Evolutionary conservation across 1,140 invertebrate species (phyloP).

Genomic region (Drosophila dunni): DNA sequence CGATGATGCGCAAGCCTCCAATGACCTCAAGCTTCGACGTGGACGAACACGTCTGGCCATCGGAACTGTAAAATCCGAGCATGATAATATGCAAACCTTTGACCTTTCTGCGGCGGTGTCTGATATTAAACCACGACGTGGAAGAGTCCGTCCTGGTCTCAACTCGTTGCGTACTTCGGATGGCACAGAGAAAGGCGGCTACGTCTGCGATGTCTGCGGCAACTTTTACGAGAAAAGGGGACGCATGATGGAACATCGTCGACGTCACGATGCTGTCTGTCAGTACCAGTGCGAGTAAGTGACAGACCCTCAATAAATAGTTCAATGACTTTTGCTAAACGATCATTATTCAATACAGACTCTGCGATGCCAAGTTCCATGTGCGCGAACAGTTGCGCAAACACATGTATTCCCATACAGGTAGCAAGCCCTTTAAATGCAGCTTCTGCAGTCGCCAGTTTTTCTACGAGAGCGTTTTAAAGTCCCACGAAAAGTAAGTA

Average conservation of each 20-base stretch:
- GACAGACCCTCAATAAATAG: not conserved
- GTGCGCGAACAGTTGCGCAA: constrained; percentile 75
- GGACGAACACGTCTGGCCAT: constrained; percentile 25
- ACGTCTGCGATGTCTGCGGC: constrained; percentile 79
- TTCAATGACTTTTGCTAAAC: not conserved
- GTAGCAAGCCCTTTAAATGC: constrained; percentile 79
- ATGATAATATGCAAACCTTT: constrained; percentile 12
- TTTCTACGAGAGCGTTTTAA: constrained; percentile 79
- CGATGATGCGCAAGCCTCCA: constrained; percentile 13
- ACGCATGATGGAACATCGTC: constrained; percentile 77
- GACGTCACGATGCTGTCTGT: constrained; percentile 66
- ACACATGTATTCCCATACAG: constrained; percentile 79
- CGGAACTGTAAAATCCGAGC: constrained; percentile 9
- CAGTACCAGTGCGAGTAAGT: constrained; percentile 81
- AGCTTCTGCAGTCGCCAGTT: constrained; percentile 77
- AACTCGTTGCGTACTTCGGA: constrained; percentile 56
- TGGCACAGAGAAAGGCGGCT: constrained; percentile 57
- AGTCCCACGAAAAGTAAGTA: constrained; percentile 76
- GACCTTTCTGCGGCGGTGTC: not conserved
- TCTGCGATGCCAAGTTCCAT: constrained; percentile 75
- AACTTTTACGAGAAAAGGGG: constrained; percentile 79
- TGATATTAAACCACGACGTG: constrained; percentile 51
- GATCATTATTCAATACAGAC: constrained; percentile 37
- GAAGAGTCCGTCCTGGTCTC: constrained; percentile 43
- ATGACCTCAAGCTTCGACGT: constrained; percentile 25